Evolutionary conservation across 2,113 vertebrate genomes (phyloP).

Genomic region (Myotis lucifugus): DNA sequence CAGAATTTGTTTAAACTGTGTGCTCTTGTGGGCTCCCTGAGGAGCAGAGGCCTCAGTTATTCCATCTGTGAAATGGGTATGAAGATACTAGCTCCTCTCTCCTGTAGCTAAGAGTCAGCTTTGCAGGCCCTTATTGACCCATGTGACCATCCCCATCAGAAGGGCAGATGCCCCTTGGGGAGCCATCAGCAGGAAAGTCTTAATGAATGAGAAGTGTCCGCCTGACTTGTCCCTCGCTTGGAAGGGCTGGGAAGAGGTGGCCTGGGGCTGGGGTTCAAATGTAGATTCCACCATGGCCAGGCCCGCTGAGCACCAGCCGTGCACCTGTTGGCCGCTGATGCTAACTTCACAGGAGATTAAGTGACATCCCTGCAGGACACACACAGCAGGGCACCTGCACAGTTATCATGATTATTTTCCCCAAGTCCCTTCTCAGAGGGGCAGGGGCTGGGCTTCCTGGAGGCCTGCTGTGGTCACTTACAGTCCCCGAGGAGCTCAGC

Average conservation of each 20-base stretch:
- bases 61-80: background rate
- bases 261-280: background rate
- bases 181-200: background rate
- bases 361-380: background rate
- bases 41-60: background rate
- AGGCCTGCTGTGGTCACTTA: slow-evolving; percentile 82
- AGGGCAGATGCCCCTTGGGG: background rate
- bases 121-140: background rate
- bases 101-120: background rate
- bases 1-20: background rate
- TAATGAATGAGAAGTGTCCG: fast-evolving
- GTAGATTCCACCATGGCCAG: background rate
- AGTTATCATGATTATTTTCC: background rate
- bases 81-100: background rate
- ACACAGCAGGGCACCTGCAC: fast-evolving
- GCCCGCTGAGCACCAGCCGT: background rate
- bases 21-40: background rate
- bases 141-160: too few relatives aligned
- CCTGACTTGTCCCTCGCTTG: fast-evolving
- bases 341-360: fast-evolving
- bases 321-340: fast-evolving
- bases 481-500: slow-evolving; percentile 84
- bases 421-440: slow-evolving; percentile 2
- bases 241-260: fast-evolving
- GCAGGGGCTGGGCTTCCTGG: slow-evolving; percentile 9